Base-by-base conservation (phyloP, 2,797 vertebrate genomes). In the Oryzias dopingdopingensis region DNA sequence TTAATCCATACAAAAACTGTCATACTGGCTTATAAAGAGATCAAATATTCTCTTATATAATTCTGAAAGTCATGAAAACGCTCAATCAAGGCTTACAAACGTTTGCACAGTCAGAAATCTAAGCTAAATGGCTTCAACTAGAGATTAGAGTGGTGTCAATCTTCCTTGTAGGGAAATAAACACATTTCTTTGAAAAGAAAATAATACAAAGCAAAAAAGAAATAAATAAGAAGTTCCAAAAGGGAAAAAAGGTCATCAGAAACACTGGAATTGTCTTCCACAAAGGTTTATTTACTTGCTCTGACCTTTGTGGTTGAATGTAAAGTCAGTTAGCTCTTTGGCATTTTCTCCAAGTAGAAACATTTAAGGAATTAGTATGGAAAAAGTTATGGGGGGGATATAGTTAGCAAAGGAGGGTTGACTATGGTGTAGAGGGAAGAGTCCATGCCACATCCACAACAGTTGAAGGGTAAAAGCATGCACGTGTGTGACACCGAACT, bases 401-500 rank as follows among this genome's bases (percentile, higher is more conserved):
- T 65, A 49, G 56, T 74, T 58, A 77, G 65, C 52, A 49, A 50
- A 49, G 20, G 56, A 53, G 48, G 46, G 32, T 12, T 26, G 44
- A 56, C 32, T 20, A 42, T 49, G 42, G 45, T 65, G n/a, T 72
- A 49, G 51, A 76, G 46, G 58, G 73, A 37, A 49, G 52, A 37
- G 43, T 29, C 49, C 51, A 56, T 23, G 65, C 41, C 66, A 71
- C 65, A 53, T 52, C 52, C 47, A 62, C 50, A 23, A 29, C 2
- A 54, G 47, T 64, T 69, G 50, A 46, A 32, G 54, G 45, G 54
- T 52, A 56, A 73, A 70, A 44, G 37, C 59, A 50, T 46, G 32
- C 41, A 44, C 65, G 48, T 56, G 68, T 61, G 65, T 43, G 62
- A 68, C 51, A 41, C 65, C 57, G 57, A 73, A 73, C 78, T 85